Evolutionary conservation across 2,888 invertebrate species (phyloP).

Genomic region (Ryuthela nishihirai): DNA sequence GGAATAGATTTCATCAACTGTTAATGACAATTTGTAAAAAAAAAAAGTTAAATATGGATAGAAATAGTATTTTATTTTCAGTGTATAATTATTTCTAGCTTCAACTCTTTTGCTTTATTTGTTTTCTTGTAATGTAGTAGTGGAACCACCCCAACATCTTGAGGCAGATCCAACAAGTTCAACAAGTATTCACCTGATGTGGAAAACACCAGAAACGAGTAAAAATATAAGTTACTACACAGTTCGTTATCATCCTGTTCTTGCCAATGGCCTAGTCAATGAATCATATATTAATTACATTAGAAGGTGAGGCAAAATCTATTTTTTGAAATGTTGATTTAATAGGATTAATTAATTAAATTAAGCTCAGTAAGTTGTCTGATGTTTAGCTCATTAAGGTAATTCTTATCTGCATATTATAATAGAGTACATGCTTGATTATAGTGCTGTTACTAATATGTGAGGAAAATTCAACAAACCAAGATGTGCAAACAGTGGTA

Average conservation of each 20-base stretch:
- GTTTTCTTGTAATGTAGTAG: conserved; percentile 20
- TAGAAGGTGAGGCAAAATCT: conserved; percentile 26
- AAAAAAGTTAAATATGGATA: background rate
- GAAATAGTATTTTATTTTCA: no score
- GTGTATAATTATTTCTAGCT: background rate
- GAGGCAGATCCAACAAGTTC: conserved; percentile 56
- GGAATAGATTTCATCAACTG: no score
- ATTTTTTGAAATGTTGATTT: background rate
- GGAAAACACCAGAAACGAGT: conserved; percentile 51
- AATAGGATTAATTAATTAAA: background rate
- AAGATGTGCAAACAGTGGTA: no score
- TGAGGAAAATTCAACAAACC: no score
- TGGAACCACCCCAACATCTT: conserved; percentile 52
- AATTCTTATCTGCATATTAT: no score
- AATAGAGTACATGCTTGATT: no score
- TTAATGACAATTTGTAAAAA: background rate
- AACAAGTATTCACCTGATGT: conserved; percentile 56
- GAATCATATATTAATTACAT: conserved; percentile 43
- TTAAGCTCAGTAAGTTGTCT: no score
- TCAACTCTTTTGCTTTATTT: background rate
- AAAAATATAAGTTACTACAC: conserved; percentile 53
- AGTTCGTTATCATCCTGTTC: conserved; percentile 56
- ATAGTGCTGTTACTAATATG: no score
- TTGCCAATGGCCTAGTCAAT: conserved; percentile 41
- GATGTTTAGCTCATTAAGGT: no score